Conservation (phyloP, 2,797 vertebrate species). For the Varecia variegata region DNA sequence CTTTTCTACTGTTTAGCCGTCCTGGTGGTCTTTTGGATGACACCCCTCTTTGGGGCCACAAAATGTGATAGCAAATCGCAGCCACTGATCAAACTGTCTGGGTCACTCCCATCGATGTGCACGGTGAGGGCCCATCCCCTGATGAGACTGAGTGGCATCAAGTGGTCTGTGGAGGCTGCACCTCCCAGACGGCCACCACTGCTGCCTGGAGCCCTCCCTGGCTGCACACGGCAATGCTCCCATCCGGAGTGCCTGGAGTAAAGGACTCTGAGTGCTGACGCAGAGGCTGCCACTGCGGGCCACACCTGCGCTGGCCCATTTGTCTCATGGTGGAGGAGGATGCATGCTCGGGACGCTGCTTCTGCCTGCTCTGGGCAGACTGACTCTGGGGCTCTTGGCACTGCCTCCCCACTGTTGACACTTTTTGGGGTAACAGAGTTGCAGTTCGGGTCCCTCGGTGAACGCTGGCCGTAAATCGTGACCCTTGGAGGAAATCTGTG, state of each 20-base stretch:
- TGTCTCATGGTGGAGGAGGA: neutral
- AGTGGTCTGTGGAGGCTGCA: neutral
- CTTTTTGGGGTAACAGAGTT: neutral
- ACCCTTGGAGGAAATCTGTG: neutral
- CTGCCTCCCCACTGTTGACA: neutral
- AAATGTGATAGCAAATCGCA: neutral
- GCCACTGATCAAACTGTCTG: neutral
- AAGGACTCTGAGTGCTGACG: neutral
- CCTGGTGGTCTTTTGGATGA: no score
- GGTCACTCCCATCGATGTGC: neutral
- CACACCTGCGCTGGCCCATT: accelerated
- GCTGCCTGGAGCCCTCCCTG: neutral
- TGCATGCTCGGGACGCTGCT: no score
- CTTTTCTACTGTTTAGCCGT: no score
- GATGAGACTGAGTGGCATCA: neutral
- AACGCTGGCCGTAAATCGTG: neutral
- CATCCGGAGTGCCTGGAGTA: no score
- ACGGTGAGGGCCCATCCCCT: neutral
- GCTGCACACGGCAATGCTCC: neutral
- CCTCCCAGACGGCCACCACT: neutral
- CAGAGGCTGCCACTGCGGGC: neutral
- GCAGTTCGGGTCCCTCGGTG: neutral
- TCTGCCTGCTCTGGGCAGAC: neutral
- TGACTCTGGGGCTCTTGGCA: neutral
- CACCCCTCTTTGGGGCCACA: neutral